Conservation (phyloP, 2,888 invertebrate species). For the Orchesellides sinensis region DNA sequence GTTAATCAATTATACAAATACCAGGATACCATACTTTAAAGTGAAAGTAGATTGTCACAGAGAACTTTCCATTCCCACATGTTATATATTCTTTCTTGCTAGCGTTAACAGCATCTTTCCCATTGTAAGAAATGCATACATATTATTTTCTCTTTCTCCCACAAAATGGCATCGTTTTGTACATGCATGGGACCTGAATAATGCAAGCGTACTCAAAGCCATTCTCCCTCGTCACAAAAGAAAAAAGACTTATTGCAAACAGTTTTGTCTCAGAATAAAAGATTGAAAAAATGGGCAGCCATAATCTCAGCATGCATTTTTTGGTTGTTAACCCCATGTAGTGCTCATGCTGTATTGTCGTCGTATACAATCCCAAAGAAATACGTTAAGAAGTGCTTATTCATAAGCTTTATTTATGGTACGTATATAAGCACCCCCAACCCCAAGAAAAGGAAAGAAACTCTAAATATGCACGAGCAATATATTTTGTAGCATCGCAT, state of each 20-base stretch:
- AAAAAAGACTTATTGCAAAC: not conserved
- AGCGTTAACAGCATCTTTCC: too few species aligned
- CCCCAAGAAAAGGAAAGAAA: too few species aligned
- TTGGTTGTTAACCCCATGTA: slow-evolving; percentile 61
- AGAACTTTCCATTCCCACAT: not conserved
- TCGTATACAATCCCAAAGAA: not conserved
- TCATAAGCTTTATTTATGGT: too few species aligned
- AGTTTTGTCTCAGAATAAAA: too few species aligned
- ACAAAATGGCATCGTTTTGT: slow-evolving; percentile 40
- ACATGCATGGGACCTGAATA: slow-evolving; percentile 34
- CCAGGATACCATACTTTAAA: too few species aligned
- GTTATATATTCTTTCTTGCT: too few species aligned
- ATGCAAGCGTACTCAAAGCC: slow-evolving; percentile 46
- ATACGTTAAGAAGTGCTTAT: slow-evolving; percentile 52
- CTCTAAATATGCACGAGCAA: not conserved
- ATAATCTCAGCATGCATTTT: slow-evolving; percentile 40
- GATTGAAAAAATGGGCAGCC: not conserved
- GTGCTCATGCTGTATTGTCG: too few species aligned
- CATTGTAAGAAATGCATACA: slow-evolving; percentile 48
- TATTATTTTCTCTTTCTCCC: slow-evolving; percentile 35
- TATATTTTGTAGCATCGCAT: not conserved
- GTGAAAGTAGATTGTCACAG: too few species aligned
- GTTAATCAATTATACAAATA: too few species aligned
- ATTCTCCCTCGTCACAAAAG: not conserved
- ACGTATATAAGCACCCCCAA: too few species aligned